Conservation (phyloP, 2,113 vertebrate species). For the Delphinapterus leucas region DNA sequence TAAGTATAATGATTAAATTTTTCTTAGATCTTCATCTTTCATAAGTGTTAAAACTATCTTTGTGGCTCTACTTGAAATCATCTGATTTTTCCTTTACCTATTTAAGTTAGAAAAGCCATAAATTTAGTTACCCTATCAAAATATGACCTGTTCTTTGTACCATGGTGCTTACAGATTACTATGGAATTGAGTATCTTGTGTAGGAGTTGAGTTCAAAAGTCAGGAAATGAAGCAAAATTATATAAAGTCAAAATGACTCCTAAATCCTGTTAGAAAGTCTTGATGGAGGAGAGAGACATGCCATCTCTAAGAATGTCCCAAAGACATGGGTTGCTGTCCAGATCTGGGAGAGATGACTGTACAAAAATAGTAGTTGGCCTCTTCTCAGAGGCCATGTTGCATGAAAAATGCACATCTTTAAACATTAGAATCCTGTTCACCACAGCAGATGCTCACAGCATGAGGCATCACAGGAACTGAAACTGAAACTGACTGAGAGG, state of each 20-base stretch:
- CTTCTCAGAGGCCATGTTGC: not conserved
- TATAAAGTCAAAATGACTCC: not conserved
- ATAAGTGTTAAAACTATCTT: not conserved
- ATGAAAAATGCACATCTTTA: not conserved
- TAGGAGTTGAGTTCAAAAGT: not conserved
- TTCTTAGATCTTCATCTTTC: not conserved
- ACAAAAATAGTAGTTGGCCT: not conserved
- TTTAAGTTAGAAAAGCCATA: slow-evolving; percentile 9
- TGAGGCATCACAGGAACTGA: not conserved
- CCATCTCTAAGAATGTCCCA: not conserved
- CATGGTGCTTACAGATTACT: not conserved
- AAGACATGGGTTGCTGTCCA: not conserved
- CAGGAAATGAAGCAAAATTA: not conserved
- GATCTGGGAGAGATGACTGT: not conserved
- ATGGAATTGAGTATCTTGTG: not conserved
- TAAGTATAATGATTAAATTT: not conserved
- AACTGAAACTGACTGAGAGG: not conserved
- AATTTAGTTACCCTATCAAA: not conserved
- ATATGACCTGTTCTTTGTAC: not conserved
- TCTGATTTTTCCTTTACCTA: not conserved
- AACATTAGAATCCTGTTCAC: not conserved
- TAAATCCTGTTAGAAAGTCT: not conserved
- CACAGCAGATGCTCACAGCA: not conserved
- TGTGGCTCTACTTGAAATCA: not conserved
- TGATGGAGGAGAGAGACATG: not conserved